Conservation (phyloP, 2,797 vertebrate species). For the Cyprinodon diabolis region DNA sequence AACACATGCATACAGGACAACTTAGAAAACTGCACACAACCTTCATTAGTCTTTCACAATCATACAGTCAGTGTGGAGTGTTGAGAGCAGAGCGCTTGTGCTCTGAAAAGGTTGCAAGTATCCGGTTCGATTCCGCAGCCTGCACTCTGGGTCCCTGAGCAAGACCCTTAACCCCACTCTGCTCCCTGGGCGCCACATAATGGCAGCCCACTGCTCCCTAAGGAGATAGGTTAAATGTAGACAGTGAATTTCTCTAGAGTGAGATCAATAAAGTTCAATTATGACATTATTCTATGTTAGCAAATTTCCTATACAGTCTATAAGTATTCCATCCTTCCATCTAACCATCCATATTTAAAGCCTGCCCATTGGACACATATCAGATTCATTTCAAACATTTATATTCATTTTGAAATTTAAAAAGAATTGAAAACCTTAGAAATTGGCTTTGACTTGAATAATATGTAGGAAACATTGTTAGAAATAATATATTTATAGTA, state of each 20-base stretch:
- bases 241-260: too few species aligned
- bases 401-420: not conserved
- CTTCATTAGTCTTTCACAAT: conserved; percentile 14
- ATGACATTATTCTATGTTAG: not conserved
- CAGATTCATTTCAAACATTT: not conserved
- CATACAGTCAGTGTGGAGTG: not conserved
- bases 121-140: too few species aligned
- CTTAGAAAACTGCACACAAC: not conserved
- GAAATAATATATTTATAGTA: not conserved
- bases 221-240: too few species aligned
- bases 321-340: too few species aligned
- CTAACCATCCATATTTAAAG: not conserved
- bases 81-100: too few species aligned
- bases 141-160: too few species aligned
- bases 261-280: too few species aligned
- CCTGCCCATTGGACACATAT: not conserved
- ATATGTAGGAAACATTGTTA: not conserved
- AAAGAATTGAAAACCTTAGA: not conserved
- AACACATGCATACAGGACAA: not conserved
- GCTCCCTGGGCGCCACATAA: too few species aligned
- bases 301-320: not conserved
- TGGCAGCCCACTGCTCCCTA: too few species aligned
- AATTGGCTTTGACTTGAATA: not conserved
- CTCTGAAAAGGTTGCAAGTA: too few species aligned
- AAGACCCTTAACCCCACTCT: too few species aligned